phyloP scores from a whole-genome alignment of 2,113 vertebrate species.

The Craseonycteris thonglongyai region DNA sequence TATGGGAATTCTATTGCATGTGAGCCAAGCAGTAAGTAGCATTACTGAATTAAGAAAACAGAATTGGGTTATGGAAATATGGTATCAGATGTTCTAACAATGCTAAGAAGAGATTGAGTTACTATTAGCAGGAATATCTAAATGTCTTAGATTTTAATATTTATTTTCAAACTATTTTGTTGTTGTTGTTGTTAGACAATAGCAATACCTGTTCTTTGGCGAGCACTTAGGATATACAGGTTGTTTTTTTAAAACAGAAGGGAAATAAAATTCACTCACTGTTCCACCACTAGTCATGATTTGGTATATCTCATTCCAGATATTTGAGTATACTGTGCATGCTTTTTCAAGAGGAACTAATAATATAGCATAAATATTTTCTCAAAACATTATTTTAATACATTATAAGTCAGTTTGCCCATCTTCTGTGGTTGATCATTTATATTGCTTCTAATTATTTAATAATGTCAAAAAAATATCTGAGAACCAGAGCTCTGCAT shows the following conservation, averaged over 20 bases:
- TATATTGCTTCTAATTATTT: not conserved
- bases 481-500: not conserved
- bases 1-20: not conserved
- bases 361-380: not conserved
- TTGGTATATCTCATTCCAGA: not conserved
- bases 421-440: not conserved
- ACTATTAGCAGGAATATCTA: not conserved
- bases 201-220: not conserved
- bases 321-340: not conserved
- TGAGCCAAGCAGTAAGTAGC: not conserved
- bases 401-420: not conserved
- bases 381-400: not conserved
- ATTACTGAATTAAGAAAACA: not conserved
- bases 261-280: not conserved
- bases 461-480: not conserved
- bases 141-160: not conserved
- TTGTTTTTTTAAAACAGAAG: not conserved
- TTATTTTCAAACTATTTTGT: not conserved
- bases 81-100: not conserved
- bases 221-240: not conserved
- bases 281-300: not conserved
- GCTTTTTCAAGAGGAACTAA: not conserved
- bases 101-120: not conserved
- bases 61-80: not conserved
- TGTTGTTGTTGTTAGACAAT: not conserved